A percentile compares a stretch with the other conserved stretches of the same genome.
phyloP scores from a whole-genome alignment of 2,113 vertebrate species.

The Eira barbara region DNA sequence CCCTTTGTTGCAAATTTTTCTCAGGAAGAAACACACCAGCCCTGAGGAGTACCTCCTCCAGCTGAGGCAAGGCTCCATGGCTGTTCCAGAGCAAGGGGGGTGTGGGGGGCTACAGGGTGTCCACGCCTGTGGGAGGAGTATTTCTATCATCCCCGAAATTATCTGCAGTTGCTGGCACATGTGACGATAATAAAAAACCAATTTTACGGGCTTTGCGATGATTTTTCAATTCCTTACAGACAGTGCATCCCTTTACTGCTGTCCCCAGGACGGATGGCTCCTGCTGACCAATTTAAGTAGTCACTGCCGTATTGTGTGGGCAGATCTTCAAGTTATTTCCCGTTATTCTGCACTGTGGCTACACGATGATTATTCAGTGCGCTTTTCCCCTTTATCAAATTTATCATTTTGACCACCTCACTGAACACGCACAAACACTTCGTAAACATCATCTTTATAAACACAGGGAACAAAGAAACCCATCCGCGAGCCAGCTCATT shows the following conservation, averaged over 20 bases:
- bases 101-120: rapidly evolving
- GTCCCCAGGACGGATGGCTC: not conserved
- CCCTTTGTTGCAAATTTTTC: not conserved
- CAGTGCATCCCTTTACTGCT: not conserved
- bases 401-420: not conserved
- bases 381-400: not conserved
- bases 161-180: not conserved
- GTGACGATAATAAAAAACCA: not conserved
- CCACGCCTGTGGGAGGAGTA: not conserved
- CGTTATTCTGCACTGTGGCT: not conserved
- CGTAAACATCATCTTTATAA: not conserved
- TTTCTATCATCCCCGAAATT: not conserved
- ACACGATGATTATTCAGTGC: not conserved
- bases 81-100: rapidly evolving
- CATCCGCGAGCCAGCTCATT: not conserved
- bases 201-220: not conserved
- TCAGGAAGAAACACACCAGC: not conserved
- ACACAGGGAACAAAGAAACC: not conserved
- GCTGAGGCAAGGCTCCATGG: not conserved
- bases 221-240: not conserved
- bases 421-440: not conserved
- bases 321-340: not conserved
- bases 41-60: not conserved
- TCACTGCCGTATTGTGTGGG: rapidly evolving
- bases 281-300: not conserved